phyloP scores from a whole-genome alignment of 35 echinoderm and acorn worm genomes.

The Apostichopus parvimensis region DNA sequence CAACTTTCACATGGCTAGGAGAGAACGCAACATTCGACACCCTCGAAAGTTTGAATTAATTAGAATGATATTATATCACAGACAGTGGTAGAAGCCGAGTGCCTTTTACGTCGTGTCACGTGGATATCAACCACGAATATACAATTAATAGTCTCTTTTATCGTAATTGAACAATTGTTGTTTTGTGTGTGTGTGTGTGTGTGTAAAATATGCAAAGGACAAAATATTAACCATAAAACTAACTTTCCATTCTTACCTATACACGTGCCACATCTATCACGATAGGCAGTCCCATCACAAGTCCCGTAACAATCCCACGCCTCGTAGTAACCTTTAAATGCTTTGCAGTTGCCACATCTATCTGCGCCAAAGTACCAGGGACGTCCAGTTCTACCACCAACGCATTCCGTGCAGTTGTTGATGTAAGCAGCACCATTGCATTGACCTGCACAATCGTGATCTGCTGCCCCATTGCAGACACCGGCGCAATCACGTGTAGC shows the following conservation, averaged over 20 bases:
- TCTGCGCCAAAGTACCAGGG: constrained; percentile 69
- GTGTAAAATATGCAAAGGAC: too few relatives aligned
- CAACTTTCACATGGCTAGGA: too few relatives aligned
- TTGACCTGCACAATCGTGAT: constrained; percentile 72
- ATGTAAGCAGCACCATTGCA: constrained; percentile 75
- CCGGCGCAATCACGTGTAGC: constrained; percentile 68
- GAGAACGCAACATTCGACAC: too few relatives aligned
- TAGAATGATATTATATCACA: too few relatives aligned
- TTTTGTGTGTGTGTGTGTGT: too few relatives aligned
- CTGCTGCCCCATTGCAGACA: constrained; percentile 63
- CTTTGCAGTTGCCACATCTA: constrained; percentile 73
- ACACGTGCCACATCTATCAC: constrained; percentile 79
- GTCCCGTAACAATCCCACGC: constrained; percentile 90
- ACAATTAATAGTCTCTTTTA: too few relatives aligned
- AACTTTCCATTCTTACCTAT: constrained; percentile 60
- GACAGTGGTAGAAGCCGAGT: too few relatives aligned
- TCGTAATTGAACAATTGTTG: too few relatives aligned
- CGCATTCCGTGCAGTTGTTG: constrained; percentile 91
- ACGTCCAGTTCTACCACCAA: constrained; percentile 78
- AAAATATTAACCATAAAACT: too few relatives aligned
- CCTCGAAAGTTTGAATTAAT: too few relatives aligned
- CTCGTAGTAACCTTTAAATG: constrained; percentile 58
- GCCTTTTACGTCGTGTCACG: too few relatives aligned
- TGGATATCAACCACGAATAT: too few relatives aligned
- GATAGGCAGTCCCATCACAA: constrained; percentile 72